A percentile compares a stretch with the other conserved stretches of the same genome.
Conservation (phyloP, 2,113 vertebrate genomes). For the Rhegmatorhina hoffmannsi region DNA sequence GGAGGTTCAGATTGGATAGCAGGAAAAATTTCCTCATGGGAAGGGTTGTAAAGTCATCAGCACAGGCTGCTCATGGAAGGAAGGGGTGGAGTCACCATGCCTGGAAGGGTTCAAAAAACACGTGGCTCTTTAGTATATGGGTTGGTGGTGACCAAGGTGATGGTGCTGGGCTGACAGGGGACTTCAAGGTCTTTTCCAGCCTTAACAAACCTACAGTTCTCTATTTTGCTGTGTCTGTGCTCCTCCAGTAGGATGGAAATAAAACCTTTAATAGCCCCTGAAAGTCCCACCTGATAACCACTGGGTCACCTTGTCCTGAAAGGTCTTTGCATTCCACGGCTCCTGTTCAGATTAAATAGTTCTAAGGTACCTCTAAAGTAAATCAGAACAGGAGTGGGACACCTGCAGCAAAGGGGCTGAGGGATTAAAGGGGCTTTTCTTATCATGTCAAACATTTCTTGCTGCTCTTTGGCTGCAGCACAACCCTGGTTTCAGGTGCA, state of each 20-base stretch:
- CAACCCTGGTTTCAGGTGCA: too few relatives aligned
- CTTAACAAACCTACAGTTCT: neutral
- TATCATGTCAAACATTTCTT: neutral
- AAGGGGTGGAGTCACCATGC: neutral
- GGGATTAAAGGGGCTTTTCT: neutral
- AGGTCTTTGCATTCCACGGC: neutral
- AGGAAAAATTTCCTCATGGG: neutral
- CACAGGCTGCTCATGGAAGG: neutral
- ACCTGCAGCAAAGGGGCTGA: neutral
- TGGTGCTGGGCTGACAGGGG: accelerated
- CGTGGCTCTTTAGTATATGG: accelerated
- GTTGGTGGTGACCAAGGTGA: accelerated
- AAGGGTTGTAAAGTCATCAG: neutral
- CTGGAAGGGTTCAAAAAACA: neutral
- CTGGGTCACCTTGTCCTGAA: neutral
- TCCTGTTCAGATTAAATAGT: neutral
- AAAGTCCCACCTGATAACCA: neutral
- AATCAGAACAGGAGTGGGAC: neutral
- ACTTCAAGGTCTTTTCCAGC: neutral
- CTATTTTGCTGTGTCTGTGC: neutral
- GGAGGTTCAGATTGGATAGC: accelerated
- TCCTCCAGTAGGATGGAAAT: neutral
- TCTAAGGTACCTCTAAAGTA: neutral
- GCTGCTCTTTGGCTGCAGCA: neutral
- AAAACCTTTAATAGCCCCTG: neutral